Percentiles rank a stretch among this genome's conserved stretches.
Conservation (phyloP, 2,797 vertebrate species). For the Pipistrellus pipistrellus region DNA sequence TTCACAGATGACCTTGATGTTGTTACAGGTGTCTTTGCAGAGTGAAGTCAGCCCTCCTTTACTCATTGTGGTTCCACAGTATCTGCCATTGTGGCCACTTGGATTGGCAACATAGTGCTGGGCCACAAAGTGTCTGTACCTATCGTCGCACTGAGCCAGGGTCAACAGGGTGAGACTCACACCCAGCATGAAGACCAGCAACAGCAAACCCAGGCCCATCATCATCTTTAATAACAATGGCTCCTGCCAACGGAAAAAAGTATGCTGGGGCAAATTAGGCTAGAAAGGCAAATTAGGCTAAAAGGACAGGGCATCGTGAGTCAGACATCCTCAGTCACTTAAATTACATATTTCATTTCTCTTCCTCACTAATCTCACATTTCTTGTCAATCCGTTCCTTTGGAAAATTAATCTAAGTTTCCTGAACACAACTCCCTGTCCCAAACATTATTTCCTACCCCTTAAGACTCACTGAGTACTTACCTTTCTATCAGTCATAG, state of each 20-base stretch:
- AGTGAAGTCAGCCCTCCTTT: neutral
- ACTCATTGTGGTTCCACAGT: neutral
- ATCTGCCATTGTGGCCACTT: neutral
- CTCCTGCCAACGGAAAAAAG: slow-evolving; percentile 68
- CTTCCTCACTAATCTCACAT: neutral
- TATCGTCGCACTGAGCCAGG: neutral
- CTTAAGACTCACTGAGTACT: neutral
- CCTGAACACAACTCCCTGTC: neutral
- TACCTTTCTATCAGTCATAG: neutral
- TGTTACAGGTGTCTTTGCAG: neutral
- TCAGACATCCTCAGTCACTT: neutral
- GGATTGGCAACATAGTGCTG: slow-evolving; percentile 29
- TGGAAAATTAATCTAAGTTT: neutral
- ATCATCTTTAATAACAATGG: slow-evolving; percentile 38
- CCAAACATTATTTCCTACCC: neutral
- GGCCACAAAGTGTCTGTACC: slow-evolving; percentile 13
- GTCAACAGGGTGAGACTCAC: neutral
- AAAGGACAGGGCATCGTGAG: neutral
- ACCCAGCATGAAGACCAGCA: slow-evolving; percentile 68
- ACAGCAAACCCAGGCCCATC: neutral
- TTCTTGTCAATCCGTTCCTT: neutral
- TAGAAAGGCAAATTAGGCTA: neutral
- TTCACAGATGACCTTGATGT: slow-evolving; percentile 62
- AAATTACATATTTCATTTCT: neutral
- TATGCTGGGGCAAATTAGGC: neutral